Base-by-base conservation (phyloP, 1,140 invertebrate genomes). In the Lepidurus couesii region DNA sequence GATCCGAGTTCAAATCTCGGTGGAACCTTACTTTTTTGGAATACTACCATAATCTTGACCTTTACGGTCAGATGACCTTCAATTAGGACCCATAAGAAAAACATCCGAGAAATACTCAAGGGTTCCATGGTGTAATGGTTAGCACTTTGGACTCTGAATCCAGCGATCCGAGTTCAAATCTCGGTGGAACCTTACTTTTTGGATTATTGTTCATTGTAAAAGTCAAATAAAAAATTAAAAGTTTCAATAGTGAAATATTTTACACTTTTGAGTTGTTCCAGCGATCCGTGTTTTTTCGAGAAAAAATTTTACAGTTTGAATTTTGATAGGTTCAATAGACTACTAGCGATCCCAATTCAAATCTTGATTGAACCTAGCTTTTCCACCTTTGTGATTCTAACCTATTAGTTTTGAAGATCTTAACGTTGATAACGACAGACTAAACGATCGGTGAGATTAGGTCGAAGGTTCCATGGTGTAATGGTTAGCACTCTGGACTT, bases 1-100 rank as follows among this genome's bases (percentile, higher is more conserved):
- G 91, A 92, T 92, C 90, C 90, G 90, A 92, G 91, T 92, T 91
- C 90, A 90, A 91, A 90, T 91, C 90, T 91, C 90, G 90, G 90
- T 91, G 90, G 90, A 89, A 91, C 90, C 90, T 91, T 24, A 73
- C 5, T 21, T 74, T 84, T 83, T 85, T 85, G 24, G 16, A 1
- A 1, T 21, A 77, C 13, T 42, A 0, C 75, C n/a, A 42, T 16
- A 16, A 42, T 24, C 42, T 65, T 65, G 16, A 7, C 21, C 13
- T 65, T n/a, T n/a, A 7, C 3, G 53, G 5, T 65, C 53, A 16
- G 0, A 11, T 65, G 16, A 47, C 45, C 16, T 47, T 47, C 45
- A 5, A 4, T 34, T 34, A 34, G 34, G 4, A 34, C 34, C 0
- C 0, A 2, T 34, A 34, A 34, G 34, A 34, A 34, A 34, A 3